A percentile compares a stretch with the other conserved stretches of the same genome.
These are phyloP conservation scores for Drosophila pallidifrons DNA, from an alignment of 1,140 invertebrate genomes.

Conservation along the genomic window DNA sequence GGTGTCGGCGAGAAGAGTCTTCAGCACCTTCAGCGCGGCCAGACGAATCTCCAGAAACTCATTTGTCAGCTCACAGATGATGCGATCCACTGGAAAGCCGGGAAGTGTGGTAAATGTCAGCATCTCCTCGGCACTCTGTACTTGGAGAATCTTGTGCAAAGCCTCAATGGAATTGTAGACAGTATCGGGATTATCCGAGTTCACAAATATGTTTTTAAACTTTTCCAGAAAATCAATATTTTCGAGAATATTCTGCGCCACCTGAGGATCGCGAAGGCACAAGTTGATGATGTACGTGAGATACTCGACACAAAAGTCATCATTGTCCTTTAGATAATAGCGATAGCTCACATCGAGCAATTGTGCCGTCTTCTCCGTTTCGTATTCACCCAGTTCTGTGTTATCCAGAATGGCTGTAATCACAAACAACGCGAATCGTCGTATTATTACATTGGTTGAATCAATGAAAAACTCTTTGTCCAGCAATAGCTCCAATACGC, in stretches of 20 bases:
- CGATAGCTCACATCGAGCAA: constrained; percentile 46
- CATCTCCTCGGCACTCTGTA: constrained; percentile 59
- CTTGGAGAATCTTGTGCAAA: constrained; percentile 64
- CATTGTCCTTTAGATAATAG: constrained; percentile 60
- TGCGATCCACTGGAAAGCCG: constrained; percentile 69
- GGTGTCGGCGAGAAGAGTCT: constrained; percentile 62
- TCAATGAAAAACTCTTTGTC: constrained; percentile 65
- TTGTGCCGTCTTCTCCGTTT: constrained; percentile 41
- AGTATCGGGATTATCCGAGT: constrained; percentile 74
- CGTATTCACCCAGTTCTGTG: constrained; percentile 60
- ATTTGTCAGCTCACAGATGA: constrained; percentile 73
- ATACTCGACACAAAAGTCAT: constrained; percentile 77
- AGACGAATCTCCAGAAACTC: constrained; percentile 67
- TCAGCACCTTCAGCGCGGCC: constrained; percentile 61
- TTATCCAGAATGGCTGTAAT: constrained; percentile 62
- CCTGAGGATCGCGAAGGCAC: constrained; percentile 69
- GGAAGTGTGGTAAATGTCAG: constrained; percentile 54
- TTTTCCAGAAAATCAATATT: constrained; percentile 63
- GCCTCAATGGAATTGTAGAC: constrained; percentile 68
- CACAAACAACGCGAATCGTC: constrained; percentile 68
- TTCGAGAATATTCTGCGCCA: constrained; percentile 52
- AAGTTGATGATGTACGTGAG: constrained; percentile 68
- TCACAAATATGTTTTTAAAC: constrained; percentile 55
- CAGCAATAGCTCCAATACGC: constrained; percentile 58
- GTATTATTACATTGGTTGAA: constrained; percentile 53